A percentile compares a stretch with the other conserved stretches of the same genome.
These are phyloP conservation scores for Palloptera scutellata DNA, from an alignment of 2,888 invertebrate genomes.

Conservation along the genomic window DNA sequence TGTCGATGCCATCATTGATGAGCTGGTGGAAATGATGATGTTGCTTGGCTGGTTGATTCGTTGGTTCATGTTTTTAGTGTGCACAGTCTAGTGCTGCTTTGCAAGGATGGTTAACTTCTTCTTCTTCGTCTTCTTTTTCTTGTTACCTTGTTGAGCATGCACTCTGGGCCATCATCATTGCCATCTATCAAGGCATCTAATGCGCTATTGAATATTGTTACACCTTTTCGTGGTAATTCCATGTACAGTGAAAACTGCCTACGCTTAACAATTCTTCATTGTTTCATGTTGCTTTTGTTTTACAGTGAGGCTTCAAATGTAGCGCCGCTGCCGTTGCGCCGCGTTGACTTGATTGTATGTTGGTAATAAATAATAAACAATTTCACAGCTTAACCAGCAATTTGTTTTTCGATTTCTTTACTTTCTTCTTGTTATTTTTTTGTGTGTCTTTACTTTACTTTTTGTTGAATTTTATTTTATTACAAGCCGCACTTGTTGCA, in stretches of 20 bases:
- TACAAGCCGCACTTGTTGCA: constrained; percentile 4
- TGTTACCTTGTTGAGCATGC: too few relatives aligned
- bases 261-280: background rate
- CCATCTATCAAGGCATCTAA: constrained; percentile 44
- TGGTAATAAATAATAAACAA: constrained; percentile 43
- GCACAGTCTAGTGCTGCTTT: too few relatives aligned
- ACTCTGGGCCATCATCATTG: constrained; percentile 38
- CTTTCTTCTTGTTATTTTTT: too few relatives aligned
- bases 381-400: constrained; percentile 29
- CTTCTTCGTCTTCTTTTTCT: too few relatives aligned
- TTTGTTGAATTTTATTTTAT: background rate
- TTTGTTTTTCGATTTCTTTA: too few relatives aligned
- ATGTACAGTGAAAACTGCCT: background rate
- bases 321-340: background rate
- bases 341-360: too few relatives aligned
- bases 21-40: background rate
- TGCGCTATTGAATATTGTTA: constrained; percentile 25
- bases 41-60: too few relatives aligned
- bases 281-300: background rate
- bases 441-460: too few relatives aligned
- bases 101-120: too few relatives aligned
- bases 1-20: background rate
- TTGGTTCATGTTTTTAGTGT: too few relatives aligned
- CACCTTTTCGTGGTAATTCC: constrained; percentile 30
- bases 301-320: background rate